Evolutionary conservation across 2,888 invertebrate genomes (phyloP), one percentile per base, ranked within the genome.

Genomic region (Hemaris fuciformis): DNA sequence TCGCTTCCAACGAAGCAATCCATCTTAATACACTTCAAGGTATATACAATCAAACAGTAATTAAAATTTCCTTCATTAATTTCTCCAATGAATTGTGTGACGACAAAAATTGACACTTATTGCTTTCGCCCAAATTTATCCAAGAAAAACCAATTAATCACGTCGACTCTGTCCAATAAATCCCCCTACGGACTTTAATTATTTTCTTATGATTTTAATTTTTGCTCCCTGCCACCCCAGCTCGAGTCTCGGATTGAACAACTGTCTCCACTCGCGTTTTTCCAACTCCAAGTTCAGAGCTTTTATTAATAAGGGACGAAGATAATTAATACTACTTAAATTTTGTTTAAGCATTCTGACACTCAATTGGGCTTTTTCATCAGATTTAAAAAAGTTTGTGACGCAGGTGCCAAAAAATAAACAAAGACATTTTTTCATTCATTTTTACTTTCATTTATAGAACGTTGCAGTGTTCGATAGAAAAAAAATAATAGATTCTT

Each of bases 121-220:
- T 92, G 86, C 90, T 84, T 87, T 82, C 75, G 70, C 72, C 73
- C 68, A 74, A 83, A 87, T 85, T 89, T 87, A 81, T 83, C 76
- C 79, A 75, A 74, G 79, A 84, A 85, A 70, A 87, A 87, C 82
- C 89, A 92, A 93, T 93, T 92, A 93, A 93, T 93, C 93, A 93
- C 88, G 88, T 85, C 83, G 80, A 80, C 81, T 81, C 82, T 84
- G 84, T 87, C 89, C 91, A 91, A 93, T 93, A 93, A 93, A 91
- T 93, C 87, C 90, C 87, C 87, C 87, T 85, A 88, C 90, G 87
- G 84, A 87, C 85, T 90, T 89, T 90, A 91, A 93, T 93, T 93
- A 92, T 92, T 92, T 93, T 92, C 91, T 91, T 93, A 93, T 91
- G 90, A 93, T 91, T 93, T 91, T 91, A 91, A 93, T 93, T 93